Evolutionary conservation across 2,113 vertebrate species (phyloP).

Genomic region (Hucho hucho): DNA sequence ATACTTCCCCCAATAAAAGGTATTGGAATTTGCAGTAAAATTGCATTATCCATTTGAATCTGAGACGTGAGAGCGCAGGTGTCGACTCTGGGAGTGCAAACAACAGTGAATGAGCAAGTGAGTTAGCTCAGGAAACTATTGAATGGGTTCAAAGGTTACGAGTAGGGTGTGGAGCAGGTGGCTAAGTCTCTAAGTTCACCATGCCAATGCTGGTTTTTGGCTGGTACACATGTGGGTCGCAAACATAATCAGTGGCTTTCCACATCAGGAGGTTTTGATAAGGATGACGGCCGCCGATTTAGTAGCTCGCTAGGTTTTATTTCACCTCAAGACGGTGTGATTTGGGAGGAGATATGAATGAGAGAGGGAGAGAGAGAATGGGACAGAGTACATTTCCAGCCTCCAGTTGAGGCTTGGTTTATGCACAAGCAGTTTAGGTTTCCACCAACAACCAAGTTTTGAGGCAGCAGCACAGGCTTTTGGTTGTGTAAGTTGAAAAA

Average conservation of each 20-base stretch:
- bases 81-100: conserved; percentile 13
- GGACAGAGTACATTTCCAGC: no score
- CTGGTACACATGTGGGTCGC: conserved; percentile 47
- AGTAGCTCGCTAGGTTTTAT: conserved; percentile 38
- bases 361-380: background rate
- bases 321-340: conserved; percentile 36
- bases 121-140: conserved; percentile 10
- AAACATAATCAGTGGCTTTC: conserved; percentile 53
- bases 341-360: conserved; percentile 36
- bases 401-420: no score
- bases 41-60: conserved; percentile 20
- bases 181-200: background rate
- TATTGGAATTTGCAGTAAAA: conserved; percentile 9
- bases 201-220: conserved; percentile 38
- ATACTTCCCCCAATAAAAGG: background rate
- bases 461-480: background rate
- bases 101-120: background rate
- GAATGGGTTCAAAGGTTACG: conserved; percentile 44
- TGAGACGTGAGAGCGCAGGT: conserved; percentile 1
- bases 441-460: no score
- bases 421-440: no score
- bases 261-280: conserved; percentile 62
- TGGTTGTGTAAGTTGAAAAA: background rate
- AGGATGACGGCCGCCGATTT: conserved; percentile 50
- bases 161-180: conserved; percentile 40